Percentiles rank a stretch among this genome's conserved stretches.
Evolutionary conservation across 2,888 invertebrate species (phyloP).

Genomic region (Artemia sinica): DNA sequence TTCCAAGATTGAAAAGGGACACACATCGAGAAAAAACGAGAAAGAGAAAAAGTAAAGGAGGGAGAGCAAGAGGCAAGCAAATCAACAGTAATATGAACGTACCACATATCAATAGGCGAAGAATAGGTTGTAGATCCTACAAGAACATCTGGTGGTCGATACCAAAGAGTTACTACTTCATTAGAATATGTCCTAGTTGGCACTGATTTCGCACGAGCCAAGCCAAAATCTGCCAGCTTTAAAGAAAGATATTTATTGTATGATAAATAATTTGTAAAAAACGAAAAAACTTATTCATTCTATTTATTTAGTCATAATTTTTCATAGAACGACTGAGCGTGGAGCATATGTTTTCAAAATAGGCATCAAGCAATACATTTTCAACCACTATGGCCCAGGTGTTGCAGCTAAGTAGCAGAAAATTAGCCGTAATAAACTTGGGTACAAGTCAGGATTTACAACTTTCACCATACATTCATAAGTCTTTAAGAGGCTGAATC

Average conservation of each 20-base stretch:
- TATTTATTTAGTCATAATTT: no score
- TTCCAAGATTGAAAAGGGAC: background rate
- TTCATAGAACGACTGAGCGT: no score
- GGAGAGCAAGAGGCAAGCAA: background rate
- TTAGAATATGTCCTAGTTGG: slow-evolving; percentile 48
- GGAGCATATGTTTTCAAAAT: no score
- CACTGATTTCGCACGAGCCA: slow-evolving; percentile 40
- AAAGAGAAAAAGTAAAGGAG: slow-evolving; percentile 2
- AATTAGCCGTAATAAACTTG: no score
- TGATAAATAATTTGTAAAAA: no score
- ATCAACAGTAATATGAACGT: slow-evolving; percentile 25
- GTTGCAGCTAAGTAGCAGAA: no score
- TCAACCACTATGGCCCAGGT: no score
- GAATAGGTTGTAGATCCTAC: slow-evolving; percentile 48
- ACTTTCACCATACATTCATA: no score
- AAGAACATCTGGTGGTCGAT: slow-evolving; percentile 45
- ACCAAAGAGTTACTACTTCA: slow-evolving; percentile 47
- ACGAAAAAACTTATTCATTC: no score
- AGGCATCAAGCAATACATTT: no score
- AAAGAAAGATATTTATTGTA: slow-evolving; percentile 22
- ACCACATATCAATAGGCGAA: slow-evolving; percentile 48
- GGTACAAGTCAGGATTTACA: no score
- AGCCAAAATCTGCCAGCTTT: slow-evolving; percentile 36
- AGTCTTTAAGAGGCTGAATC: no score
- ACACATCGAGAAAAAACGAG: background rate